phyloP scores from a whole-genome alignment of 2,113 vertebrate genomes.

The Chamaea fasciata region DNA sequence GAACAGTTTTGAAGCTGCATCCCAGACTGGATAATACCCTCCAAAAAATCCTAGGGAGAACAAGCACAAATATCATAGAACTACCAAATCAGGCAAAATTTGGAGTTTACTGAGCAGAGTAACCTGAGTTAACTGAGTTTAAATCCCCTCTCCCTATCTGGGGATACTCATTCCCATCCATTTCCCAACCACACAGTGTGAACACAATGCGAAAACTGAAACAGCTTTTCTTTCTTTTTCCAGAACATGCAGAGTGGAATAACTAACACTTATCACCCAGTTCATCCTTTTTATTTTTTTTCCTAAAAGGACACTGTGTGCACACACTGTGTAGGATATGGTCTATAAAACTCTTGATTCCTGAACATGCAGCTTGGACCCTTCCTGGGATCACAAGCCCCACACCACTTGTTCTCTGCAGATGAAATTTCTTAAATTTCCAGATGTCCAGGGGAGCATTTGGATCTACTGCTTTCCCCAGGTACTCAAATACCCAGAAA shows the following conservation, averaged over 20 bases:
- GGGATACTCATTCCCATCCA: not conserved
- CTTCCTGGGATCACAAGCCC: not conserved
- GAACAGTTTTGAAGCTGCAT: not conserved
- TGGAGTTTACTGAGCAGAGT: not conserved
- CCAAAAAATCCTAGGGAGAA: not conserved
- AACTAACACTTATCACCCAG: not conserved
- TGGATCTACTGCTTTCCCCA: not conserved
- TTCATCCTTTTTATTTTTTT: not conserved
- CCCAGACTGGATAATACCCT: fast-evolving
- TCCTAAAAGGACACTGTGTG: not conserved
- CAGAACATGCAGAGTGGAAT: not conserved
- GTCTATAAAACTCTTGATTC: not conserved
- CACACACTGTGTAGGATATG: fast-evolving
- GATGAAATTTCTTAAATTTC: not conserved
- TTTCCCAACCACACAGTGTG: not conserved
- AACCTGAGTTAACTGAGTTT: not conserved
- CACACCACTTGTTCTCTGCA: not conserved
- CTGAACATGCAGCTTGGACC: not conserved
- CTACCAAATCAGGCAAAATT: not conserved
- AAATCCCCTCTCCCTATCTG: not conserved
- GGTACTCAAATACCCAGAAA: not conserved
- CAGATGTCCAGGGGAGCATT: not conserved
- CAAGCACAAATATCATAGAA: not conserved
- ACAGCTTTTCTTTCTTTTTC: not conserved
- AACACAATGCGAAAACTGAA: not conserved